These are phyloP conservation scores for Eupithecia exiguata DNA, from an alignment of 2,888 invertebrate species.

Conservation along the genomic window DNA sequence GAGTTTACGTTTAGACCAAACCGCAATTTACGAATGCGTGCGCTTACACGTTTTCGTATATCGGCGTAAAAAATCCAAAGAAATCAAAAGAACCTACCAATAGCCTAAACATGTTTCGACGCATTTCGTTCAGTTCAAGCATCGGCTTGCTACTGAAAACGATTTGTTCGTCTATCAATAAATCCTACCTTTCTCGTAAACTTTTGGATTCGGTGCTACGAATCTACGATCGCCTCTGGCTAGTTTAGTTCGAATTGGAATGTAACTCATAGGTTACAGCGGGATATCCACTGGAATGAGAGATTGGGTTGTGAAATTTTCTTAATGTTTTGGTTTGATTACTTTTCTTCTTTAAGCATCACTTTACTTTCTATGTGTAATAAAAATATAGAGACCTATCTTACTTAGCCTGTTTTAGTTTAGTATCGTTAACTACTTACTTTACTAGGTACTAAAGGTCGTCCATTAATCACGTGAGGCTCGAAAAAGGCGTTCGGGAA, in stretches of 20 bases:
- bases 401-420: background rate
- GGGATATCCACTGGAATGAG: background rate
- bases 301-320: background rate
- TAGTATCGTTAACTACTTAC: background rate
- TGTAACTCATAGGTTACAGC: background rate
- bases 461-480: too few relatives aligned
- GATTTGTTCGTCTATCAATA: constrained; percentile 15
- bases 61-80: background rate
- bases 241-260: background rate
- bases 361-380: background rate
- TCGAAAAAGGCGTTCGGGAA: too few relatives aligned
- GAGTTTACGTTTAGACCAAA: background rate
- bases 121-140: background rate
- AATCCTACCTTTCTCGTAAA: constrained; percentile 24
- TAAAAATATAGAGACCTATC: background rate
- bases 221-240: background rate
- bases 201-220: background rate
- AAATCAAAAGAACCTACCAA: background rate
- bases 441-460: too few relatives aligned
- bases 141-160: background rate
- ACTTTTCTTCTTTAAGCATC: background rate
- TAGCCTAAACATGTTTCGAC: background rate
- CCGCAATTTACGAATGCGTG: background rate
- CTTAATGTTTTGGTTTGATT: background rate
- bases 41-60: background rate